Conservation (phyloP, 2,113 vertebrate genomes). For the Nyctibius bracteatus region DNA sequence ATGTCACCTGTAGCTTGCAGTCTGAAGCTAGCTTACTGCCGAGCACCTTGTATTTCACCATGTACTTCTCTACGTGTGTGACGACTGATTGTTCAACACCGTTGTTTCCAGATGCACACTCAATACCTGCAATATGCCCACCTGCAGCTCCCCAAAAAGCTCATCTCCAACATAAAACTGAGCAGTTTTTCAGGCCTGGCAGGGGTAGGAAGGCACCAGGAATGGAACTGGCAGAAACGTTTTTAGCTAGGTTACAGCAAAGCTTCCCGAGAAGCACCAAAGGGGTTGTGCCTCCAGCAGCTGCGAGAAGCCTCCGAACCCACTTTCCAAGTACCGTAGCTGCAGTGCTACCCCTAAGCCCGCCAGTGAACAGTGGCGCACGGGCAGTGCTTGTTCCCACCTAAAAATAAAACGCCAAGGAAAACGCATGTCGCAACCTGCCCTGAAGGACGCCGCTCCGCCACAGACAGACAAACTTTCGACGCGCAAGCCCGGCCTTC, state of each 20-base stretch:
- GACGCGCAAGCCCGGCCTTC: background rate
- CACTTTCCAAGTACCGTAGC: fast-evolving
- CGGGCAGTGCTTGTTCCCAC: background rate
- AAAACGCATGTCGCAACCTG: background rate
- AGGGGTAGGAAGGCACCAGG: background rate
- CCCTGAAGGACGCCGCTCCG: background rate
- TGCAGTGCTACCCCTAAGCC: fast-evolving
- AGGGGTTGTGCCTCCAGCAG: background rate
- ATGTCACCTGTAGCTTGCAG: background rate
- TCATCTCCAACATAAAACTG: fast-evolving
- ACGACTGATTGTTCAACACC: too few relatives aligned
- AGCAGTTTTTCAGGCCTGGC: background rate
- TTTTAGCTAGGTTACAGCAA: background rate
- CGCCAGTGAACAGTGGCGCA: background rate
- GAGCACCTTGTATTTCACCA: background rate
- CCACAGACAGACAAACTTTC: background rate
- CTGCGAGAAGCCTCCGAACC: background rate
- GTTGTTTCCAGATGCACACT: background rate
- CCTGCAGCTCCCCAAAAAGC: background rate
- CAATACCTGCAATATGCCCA: background rate
- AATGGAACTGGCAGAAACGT: fast-evolving
- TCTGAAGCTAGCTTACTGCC: background rate
- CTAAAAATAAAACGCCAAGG: background rate
- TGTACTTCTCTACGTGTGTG: background rate
- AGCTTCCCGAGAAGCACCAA: background rate